phyloP scores from a whole-genome alignment of 2,888 invertebrate genomes.

The Tachystola acroxantha region DNA sequence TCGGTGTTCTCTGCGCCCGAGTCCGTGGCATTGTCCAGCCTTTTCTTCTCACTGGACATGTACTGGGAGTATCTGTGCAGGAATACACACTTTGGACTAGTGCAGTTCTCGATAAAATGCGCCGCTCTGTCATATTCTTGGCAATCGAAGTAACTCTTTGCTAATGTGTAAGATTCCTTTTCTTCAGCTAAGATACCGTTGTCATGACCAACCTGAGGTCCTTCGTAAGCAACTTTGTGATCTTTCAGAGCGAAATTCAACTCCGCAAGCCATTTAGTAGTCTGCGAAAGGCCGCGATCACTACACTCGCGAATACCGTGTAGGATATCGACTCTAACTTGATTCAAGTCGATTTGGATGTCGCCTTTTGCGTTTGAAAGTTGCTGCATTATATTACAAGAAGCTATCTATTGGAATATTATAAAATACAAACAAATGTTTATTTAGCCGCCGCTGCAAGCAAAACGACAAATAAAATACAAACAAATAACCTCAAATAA shows the following conservation, averaged over 20 bases:
- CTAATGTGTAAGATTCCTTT: constrained; percentile 85
- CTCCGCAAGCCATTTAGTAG: constrained; percentile 93
- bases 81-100: constrained; percentile 86
- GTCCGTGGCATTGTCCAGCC: constrained; percentile 83
- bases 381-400: constrained; percentile 39
- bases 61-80: constrained; percentile 91
- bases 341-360: constrained; percentile 59
- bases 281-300: constrained; percentile 87
- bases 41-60: constrained; percentile 93
- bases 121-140: constrained; percentile 94
- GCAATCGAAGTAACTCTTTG: constrained; percentile 93
- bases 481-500: too few species aligned
- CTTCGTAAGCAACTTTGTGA: constrained; percentile 76
- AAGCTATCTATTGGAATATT: neutral
- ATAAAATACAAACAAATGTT: neutral
- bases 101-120: constrained; percentile 85
- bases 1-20: constrained; percentile 57
- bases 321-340: constrained; percentile 62
- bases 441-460: too few species aligned
- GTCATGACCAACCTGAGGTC: constrained; percentile 54
- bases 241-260: constrained; percentile 87
- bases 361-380: constrained; percentile 51
- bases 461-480: too few species aligned
- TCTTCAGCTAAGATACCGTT: constrained; percentile 78
- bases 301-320: constrained; percentile 82